Evolutionary conservation across 2,113 vertebrate species (phyloP).

Genomic region (Bujurquina vittata): DNA sequence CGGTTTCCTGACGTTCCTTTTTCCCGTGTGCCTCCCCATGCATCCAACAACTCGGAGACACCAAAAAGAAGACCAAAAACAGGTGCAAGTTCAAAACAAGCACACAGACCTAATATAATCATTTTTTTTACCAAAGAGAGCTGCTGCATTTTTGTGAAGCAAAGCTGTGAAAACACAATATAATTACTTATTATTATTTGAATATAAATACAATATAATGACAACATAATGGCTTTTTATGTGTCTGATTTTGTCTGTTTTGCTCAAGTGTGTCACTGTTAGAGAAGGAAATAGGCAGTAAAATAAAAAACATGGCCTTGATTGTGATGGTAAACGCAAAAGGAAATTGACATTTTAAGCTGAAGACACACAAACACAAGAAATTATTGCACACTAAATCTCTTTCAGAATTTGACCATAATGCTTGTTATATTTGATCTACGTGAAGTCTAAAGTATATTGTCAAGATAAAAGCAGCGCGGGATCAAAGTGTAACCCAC

Average conservation of each 20-base stretch:
- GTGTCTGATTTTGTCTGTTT: conserved; percentile 3
- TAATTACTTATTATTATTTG: conserved; percentile 6
- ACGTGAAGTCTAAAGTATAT: background rate
- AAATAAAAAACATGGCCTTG: background rate
- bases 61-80: background rate
- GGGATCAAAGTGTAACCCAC: conserved; percentile 28
- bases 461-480: conserved; percentile 6
- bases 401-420: background rate
- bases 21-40: background rate
- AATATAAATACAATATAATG: conserved; percentile 11
- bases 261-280: conserved; percentile 6
- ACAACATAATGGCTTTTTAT: background rate
- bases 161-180: conserved; percentile 6
- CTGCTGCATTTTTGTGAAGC: background rate
- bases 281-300: conserved; percentile 1
- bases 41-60: background rate
- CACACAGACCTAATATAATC: conserved; percentile 17
- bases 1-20: conserved; percentile 22
- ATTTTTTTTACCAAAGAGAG: conserved; percentile 16
- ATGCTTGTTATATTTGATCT: background rate
- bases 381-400: background rate
- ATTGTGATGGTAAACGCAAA: background rate
- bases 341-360: background rate
- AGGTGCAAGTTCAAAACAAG: background rate
- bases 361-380: background rate